These are phyloP conservation scores for Zoanthus solanderi DNA, from an alignment of 92 coral and sea anemone species.

Conservation along the genomic window DNA sequence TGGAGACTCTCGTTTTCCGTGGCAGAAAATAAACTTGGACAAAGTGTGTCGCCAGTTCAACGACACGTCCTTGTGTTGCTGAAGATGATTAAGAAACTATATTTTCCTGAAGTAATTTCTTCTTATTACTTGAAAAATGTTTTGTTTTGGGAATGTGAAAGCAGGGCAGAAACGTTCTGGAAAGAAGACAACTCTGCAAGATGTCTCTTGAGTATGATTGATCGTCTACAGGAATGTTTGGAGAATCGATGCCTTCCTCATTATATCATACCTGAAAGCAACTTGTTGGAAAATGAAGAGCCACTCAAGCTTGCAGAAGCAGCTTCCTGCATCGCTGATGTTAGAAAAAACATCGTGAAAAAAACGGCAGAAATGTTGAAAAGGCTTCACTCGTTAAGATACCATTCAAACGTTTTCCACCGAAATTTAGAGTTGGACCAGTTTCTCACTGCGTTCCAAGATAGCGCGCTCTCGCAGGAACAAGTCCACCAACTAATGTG, in stretches of 20 bases:
- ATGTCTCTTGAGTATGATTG: conserved; percentile 72
- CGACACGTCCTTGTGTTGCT: conserved; percentile 75
- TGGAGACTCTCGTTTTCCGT: conserved; percentile 85
- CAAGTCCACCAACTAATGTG: conserved; percentile 23
- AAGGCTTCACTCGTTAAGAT: conserved; percentile 60
- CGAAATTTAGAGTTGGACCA: conserved; percentile 38
- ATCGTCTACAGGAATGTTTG: conserved; percentile 78
- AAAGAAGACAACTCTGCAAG: conserved; percentile 73
- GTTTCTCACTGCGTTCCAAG: conserved; percentile 58
- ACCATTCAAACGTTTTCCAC: conserved; percentile 46
- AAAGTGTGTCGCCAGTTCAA: conserved; percentile 80
- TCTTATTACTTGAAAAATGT: conserved; percentile 77
- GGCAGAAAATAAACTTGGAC: conserved; percentile 85
- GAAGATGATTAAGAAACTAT: conserved; percentile 74
- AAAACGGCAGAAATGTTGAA: conserved; percentile 55
- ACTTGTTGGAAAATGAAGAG: conserved; percentile 73
- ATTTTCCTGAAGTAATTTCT: conserved; percentile 73
- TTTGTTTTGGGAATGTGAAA: conserved; percentile 84
- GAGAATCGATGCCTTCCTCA: conserved; percentile 68
- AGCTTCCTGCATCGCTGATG: conserved; percentile 60
- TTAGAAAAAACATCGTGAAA: conserved; percentile 60
- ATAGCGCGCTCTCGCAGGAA: conserved; percentile 37
- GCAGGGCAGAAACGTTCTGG: conserved; percentile 66
- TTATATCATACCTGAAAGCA: conserved; percentile 79
- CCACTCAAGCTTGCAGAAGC: conserved; percentile 68